These are phyloP conservation scores for Biston stratarius DNA, from an alignment of 2,888 invertebrate genomes.

Conservation along the genomic window DNA sequence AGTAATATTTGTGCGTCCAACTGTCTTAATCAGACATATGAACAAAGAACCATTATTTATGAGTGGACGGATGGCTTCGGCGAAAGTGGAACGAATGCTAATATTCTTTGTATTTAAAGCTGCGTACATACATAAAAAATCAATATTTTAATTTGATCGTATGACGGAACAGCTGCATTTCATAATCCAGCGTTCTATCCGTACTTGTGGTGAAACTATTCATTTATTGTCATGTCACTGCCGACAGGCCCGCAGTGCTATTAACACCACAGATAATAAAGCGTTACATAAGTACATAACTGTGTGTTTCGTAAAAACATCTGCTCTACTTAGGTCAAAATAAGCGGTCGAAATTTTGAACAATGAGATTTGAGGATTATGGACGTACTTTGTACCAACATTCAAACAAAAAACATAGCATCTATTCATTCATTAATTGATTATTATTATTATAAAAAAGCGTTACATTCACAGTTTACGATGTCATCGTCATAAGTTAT, in stretches of 20 bases:
- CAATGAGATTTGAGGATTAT: too few species aligned
- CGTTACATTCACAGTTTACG: too few species aligned
- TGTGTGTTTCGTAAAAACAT: constrained; percentile 8
- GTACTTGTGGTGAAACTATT: constrained; percentile 16
- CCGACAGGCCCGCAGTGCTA: neutral
- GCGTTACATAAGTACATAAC: constrained; percentile 11
- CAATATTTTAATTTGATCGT: constrained; percentile 48
- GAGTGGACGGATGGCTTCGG: constrained; percentile 49
- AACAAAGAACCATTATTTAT: constrained; percentile 66
- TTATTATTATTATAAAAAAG: too few species aligned
- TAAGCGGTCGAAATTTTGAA: neutral
- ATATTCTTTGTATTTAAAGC: constrained; percentile 65
- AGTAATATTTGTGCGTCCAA: constrained; percentile 12
- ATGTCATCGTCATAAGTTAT: too few species aligned
- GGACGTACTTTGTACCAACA: too few species aligned
- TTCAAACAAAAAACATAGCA: too few species aligned
- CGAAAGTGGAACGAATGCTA: constrained; percentile 74
- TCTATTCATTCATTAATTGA: too few species aligned
- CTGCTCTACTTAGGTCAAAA: neutral
- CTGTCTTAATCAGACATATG: constrained; percentile 42
- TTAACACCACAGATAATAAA: neutral
- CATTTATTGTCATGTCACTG: constrained; percentile 15
- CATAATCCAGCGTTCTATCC: constrained; percentile 19
- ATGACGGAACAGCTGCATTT: constrained; percentile 33
- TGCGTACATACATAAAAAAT: constrained; percentile 42